phyloP scores from a whole-genome alignment of 2,797 vertebrate species.

The Sebastes vulpes region DNA sequence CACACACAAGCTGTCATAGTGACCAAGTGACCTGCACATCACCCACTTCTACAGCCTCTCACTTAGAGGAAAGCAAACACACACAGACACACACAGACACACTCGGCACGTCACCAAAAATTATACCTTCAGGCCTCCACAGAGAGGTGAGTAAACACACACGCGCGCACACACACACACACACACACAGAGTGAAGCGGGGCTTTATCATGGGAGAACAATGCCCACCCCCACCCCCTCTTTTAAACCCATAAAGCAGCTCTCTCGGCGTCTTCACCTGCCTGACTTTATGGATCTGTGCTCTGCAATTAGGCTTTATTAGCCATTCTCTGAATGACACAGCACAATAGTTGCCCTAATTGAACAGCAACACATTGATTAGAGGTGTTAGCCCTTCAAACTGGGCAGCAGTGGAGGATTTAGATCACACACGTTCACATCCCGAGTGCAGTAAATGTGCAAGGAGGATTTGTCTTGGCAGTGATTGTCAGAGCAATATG shows the following conservation, averaged over 20 bases:
- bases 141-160: constrained; percentile 57
- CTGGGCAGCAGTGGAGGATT: not conserved
- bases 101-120: constrained; percentile 55
- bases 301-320: constrained; percentile 84
- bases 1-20: constrained; percentile 71
- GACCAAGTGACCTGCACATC: constrained; percentile 72
- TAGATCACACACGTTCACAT: constrained; percentile 15
- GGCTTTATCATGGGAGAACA: constrained; percentile 79
- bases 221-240: constrained; percentile 52
- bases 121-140: constrained; percentile 16
- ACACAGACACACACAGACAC: constrained; percentile 45
- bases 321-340: constrained; percentile 76
- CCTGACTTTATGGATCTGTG: constrained; percentile 80
- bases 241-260: constrained; percentile 73
- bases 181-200: constrained; percentile 10
- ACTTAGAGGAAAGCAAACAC: constrained; percentile 78
- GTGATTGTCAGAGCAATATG: not conserved
- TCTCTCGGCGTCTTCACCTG: constrained; percentile 73
- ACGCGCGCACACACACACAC: constrained; percentile 27
- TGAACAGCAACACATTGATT: constrained; percentile 80
- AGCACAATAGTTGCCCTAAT: constrained; percentile 72
- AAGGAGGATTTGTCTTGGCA: not conserved
- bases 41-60: constrained; percentile 63
- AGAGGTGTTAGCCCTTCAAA: constrained; percentile 56
- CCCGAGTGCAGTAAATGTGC: constrained; percentile 2